Base-by-base conservation (phyloP, 2,888 invertebrate genomes). In the Stenodera caucasica region DNA sequence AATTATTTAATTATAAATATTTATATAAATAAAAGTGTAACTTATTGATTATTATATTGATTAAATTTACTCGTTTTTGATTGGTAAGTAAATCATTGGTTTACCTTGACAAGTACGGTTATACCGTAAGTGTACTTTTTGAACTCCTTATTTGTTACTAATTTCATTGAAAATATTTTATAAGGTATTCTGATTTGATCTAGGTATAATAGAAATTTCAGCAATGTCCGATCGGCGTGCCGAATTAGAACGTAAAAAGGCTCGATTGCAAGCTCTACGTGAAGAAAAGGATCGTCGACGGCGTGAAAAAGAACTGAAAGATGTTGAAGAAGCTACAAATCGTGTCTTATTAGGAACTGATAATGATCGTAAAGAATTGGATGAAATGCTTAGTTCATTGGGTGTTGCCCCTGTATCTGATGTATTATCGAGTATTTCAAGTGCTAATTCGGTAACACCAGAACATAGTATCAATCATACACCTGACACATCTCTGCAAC, bases 211-310 rank as follows among this genome's bases (percentile, higher is more conserved):
- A 14, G 5, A 30, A 9, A 26, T 29, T 15, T 15, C 70, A 73
- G 70, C 72, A 57, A 92, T 92, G 92, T 88, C 91, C 55, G 95
- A 95, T 82, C 87, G 95, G 65, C 94, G 93, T 80, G 94, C 92
- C n/a, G 95, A 96, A 82, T 80, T 96, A 74, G 95, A 95, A 82
- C 86, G 94, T 63, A 96, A 96, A 81, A 94, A 94, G 80, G 94
- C 93, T 23, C 94, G 94, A 82, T 86, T 96, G 70, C 92, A 94
- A 77, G 93, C 93, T 21, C 85, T 96, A 57, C 84, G 94, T 2
- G 94, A 95, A 71, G 94, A 95, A 80, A 96, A 95, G 76, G 94
- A 94, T 79, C 85, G 93, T 8, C 86, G 93, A 62, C 85, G 91
- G 52, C 84, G 90, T 60, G 94, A 94, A 81, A 94, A 93, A 75